phyloP scores from a whole-genome alignment of 2,113 vertebrate genomes.

The Seriola rivoliana region DNA sequence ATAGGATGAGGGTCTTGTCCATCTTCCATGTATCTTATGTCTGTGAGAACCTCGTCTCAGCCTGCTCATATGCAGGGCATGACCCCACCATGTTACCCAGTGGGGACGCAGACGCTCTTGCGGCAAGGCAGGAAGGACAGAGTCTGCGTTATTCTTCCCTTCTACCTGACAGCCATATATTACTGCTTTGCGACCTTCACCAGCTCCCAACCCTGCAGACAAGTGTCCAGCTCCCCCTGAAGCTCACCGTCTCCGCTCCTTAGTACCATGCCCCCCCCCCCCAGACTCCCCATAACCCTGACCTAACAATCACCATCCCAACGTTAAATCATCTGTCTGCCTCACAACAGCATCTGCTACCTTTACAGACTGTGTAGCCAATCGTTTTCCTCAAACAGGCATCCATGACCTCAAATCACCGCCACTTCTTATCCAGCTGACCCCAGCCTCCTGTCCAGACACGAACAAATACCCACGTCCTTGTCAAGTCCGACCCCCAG shows the following conservation, averaged over 20 bases:
- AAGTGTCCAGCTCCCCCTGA: slow-evolving; percentile 63
- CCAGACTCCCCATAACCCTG: slow-evolving; percentile 30
- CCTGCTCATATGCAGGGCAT: slow-evolving; percentile 70
- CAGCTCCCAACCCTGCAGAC: slow-evolving; percentile 56
- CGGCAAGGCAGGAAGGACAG: slow-evolving; percentile 83
- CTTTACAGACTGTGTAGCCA: slow-evolving; percentile 19
- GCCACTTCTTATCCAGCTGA: slow-evolving; percentile 45
- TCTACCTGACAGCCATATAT: slow-evolving; percentile 87
- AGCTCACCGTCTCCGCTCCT: slow-evolving; percentile 9
- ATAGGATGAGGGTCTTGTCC: background rate
- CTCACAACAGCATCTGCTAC: slow-evolving; percentile 20
- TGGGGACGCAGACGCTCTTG: slow-evolving; percentile 82
- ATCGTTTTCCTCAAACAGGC: slow-evolving; percentile 47
- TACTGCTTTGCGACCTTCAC: slow-evolving; percentile 77
- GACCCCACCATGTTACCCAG: slow-evolving; percentile 87
- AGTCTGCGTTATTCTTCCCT: slow-evolving; percentile 88
- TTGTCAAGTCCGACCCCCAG: slow-evolving; percentile 60
- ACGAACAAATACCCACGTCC: slow-evolving; percentile 58
- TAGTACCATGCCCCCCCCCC: slow-evolving; percentile 7
- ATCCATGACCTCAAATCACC: slow-evolving; percentile 59
- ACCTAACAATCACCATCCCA: slow-evolving; percentile 41
- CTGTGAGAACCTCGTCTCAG: slow-evolving; percentile 83
- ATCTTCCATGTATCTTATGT: slow-evolving; percentile 24
- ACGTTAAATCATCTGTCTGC: slow-evolving; percentile 46
- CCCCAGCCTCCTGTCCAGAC: slow-evolving; percentile 78